These are phyloP conservation scores for Monopterus albus DNA, from an alignment of 2,113 vertebrate species.

Conservation along the genomic window DNA sequence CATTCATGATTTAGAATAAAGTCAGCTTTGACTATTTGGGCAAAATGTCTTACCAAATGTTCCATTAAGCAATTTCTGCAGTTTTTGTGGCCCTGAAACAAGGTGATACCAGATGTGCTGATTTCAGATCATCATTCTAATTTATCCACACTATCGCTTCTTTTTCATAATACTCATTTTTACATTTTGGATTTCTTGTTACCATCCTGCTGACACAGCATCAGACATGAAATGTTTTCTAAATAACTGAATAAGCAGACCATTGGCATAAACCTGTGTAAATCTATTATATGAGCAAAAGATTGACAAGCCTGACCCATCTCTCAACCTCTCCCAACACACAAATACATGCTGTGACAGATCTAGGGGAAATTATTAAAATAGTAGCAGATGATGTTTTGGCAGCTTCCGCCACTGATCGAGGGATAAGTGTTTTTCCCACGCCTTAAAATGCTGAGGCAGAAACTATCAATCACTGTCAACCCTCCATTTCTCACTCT, in stretches of 20 bases:
- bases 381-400: slow-evolving; percentile 18
- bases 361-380: slow-evolving; percentile 48
- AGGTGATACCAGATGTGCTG: no score
- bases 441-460: slow-evolving; percentile 42
- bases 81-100: background rate
- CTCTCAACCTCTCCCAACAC: slow-evolving; percentile 2
- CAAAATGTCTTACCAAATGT: background rate
- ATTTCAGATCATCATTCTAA: background rate
- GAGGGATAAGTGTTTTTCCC: slow-evolving; percentile 58
- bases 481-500: slow-evolving; percentile 36
- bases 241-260: slow-evolving; percentile 5
- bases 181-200: no score
- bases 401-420: slow-evolving; percentile 41
- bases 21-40: background rate
- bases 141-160: background rate
- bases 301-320: slow-evolving; percentile 23
- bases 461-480: slow-evolving; percentile 67
- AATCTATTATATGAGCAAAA: slow-evolving; percentile 25
- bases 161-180: background rate
- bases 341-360: slow-evolving; percentile 28
- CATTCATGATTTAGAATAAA: background rate
- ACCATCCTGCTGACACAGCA: background rate
- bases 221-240: background rate
- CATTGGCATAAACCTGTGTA: slow-evolving; percentile 14
- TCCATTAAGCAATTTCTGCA: background rate